Evolutionary conservation across 37 sponge, comb jelly and placozoan genomes (phyloP).

Genomic region (Beroe ovata): DNA sequence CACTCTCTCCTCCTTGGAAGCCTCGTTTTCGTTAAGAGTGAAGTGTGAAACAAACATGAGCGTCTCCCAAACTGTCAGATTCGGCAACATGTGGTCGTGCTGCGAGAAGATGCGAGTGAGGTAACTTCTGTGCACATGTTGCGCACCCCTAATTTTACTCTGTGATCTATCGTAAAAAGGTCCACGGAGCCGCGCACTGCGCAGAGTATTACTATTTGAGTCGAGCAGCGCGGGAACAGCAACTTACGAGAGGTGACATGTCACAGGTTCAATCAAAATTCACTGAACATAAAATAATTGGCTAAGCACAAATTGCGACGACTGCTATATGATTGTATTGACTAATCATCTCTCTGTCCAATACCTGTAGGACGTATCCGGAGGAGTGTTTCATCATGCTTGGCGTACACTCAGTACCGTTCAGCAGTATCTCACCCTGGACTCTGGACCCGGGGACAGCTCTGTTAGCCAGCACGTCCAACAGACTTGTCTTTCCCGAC

Average conservation of each 20-base stretch:
- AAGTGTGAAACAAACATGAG: slow-evolving; percentile 62
- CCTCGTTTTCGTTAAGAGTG: slow-evolving; percentile 44
- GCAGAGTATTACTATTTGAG: too few relatives aligned
- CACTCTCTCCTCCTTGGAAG: slow-evolving; percentile 58
- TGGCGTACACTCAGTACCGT: slow-evolving; percentile 56
- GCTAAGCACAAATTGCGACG: too few relatives aligned
- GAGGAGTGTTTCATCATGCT: slow-evolving; percentile 65
- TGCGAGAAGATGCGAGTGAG: not conserved
- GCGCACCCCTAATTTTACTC: too few relatives aligned
- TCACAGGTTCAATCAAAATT: too few relatives aligned
- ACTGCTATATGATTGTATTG: too few relatives aligned
- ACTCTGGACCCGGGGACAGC: not conserved
- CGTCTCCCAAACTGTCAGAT: slow-evolving; percentile 65
- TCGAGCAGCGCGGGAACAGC: too few relatives aligned
- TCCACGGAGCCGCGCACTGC: too few relatives aligned
- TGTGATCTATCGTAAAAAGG: too few relatives aligned
- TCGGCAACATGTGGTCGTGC: slow-evolving; percentile 59
- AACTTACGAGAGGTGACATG: too few relatives aligned
- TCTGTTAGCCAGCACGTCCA: slow-evolving; percentile 51
- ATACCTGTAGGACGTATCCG: slow-evolving; percentile 55
- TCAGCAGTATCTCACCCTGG: slow-evolving; percentile 38
- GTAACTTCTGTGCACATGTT: not conserved
- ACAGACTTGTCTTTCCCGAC: slow-evolving; percentile 43
- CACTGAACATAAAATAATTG: too few relatives aligned
- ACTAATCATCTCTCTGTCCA: too few relatives aligned